Evolutionary conservation across 1,140 invertebrate species (phyloP).

Genomic region (Hesperophylax magnus): DNA sequence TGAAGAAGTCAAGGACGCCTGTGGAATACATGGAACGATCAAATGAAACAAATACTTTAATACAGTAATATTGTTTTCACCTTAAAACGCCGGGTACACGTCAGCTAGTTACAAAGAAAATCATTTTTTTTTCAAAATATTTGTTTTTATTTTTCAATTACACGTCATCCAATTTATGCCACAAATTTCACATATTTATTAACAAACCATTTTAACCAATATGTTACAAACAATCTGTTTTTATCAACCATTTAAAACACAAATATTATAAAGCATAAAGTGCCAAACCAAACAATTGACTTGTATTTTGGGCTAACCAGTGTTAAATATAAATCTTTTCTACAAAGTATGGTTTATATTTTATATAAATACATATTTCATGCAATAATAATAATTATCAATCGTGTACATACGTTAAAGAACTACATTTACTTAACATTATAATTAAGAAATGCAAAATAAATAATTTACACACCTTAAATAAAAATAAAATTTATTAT

Average conservation of each 20-base stretch:
- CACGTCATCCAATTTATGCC: neutral
- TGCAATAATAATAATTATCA: slow-evolving; percentile 11
- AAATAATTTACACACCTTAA: neutral
- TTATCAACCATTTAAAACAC: no score
- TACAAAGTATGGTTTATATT: neutral
- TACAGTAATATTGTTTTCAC: no score
- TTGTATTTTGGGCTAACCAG: slow-evolving; percentile 25
- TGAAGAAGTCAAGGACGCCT: no score
- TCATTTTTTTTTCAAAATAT: neutral
- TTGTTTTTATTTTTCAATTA: slow-evolving; percentile 14
- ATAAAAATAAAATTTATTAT: neutral
- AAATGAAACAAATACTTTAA: no score
- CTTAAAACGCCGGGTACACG: no score
- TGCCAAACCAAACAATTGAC: slow-evolving; percentile 14
- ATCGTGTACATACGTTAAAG: neutral
- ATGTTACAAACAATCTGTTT: no score
- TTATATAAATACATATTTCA: slow-evolving; percentile 5
- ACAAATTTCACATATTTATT: no score
- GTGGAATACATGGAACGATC: no score
- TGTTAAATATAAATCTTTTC: slow-evolving; percentile 19
- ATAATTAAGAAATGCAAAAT: neutral
- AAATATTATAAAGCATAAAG: no score
- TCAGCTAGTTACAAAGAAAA: neutral
- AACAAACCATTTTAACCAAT: no score
- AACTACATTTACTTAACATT: slow-evolving; percentile 2